Evolutionary conservation across 1,140 invertebrate species (phyloP).

Genomic region (Trissolcus basalis): DNA sequence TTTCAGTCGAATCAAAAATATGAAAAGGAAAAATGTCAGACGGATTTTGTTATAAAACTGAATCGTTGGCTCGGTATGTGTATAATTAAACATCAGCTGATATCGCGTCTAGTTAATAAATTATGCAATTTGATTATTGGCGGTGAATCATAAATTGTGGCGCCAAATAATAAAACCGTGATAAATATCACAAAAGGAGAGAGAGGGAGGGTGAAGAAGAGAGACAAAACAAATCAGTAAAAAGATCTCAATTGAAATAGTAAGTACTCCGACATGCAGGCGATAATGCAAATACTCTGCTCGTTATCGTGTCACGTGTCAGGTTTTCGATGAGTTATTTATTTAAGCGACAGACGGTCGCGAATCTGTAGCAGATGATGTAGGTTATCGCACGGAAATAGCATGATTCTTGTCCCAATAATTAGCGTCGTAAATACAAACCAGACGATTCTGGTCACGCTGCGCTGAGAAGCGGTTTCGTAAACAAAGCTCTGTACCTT

Average conservation of each 20-base stretch:
- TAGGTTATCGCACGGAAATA: conserved; percentile 73
- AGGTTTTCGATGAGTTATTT: conserved; percentile 73
- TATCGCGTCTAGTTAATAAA: conserved; percentile 27
- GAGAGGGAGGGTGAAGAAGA: conserved; percentile 2
- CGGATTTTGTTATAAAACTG: too few relatives aligned
- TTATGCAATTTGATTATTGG: conserved; percentile 45
- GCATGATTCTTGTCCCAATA: conserved; percentile 69
- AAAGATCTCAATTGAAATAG: conserved; percentile 61
- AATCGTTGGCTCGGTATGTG: too few relatives aligned
- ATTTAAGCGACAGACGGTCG: conserved; percentile 71
- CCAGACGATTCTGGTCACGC: conserved; percentile 34
- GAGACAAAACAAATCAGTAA: not conserved
- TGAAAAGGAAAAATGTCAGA: too few relatives aligned
- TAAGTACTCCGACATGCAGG: conserved; percentile 72
- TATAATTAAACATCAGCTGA: not conserved
- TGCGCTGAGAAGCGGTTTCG: conserved; percentile 30
- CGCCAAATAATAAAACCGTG: conserved; percentile 31
- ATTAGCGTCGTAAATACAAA: conserved; percentile 11
- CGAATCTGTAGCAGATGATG: conserved; percentile 60
- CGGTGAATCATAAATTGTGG: conserved; percentile 27
- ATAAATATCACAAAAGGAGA: conserved; percentile 15
- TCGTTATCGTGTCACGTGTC: conserved; percentile 73
- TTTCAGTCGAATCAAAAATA: too few relatives aligned
- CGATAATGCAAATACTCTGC: conserved; percentile 71
- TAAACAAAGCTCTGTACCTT: conserved; percentile 55